phyloP scores from a whole-genome alignment of 2,113 vertebrate species.

The Phylloscopus trochiloides region DNA sequence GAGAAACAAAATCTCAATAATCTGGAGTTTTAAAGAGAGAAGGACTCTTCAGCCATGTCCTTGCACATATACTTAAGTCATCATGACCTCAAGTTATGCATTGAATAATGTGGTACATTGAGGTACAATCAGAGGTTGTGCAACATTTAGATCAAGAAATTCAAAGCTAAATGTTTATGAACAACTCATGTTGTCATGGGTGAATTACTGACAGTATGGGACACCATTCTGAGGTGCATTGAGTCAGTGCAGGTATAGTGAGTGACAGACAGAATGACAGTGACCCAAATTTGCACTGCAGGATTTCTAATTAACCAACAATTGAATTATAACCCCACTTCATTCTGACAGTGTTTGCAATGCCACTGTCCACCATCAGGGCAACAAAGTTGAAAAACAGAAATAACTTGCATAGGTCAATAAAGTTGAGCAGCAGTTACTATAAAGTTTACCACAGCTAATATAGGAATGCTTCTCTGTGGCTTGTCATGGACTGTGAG shows the following conservation, averaged over 20 bases:
- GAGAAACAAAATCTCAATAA: not conserved
- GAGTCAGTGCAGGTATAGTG: not conserved
- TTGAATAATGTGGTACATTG: not conserved
- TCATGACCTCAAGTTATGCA: not conserved
- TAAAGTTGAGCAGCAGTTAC: not conserved
- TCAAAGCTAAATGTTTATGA: not conserved
- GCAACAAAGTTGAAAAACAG: not conserved
- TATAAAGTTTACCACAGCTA: not conserved
- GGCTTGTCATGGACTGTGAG: not conserved
- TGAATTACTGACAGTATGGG: not conserved
- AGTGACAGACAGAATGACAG: not conserved
- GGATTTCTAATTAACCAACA: not conserved
- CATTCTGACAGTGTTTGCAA: not conserved
- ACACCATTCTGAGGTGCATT: not conserved
- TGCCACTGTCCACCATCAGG: not conserved
- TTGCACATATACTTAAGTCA: not conserved
- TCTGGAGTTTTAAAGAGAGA: not conserved
- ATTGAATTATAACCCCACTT: not conserved
- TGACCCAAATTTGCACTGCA: not conserved
- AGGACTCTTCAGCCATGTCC: not conserved
- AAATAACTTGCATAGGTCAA: not conserved
- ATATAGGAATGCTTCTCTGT: not conserved
- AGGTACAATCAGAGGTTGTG: not conserved
- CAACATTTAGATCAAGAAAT: not conserved
- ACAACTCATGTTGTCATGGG: not conserved